phyloP scores from a whole-genome alignment of 2,113 vertebrate genomes.

The Gavialis gangeticus region DNA sequence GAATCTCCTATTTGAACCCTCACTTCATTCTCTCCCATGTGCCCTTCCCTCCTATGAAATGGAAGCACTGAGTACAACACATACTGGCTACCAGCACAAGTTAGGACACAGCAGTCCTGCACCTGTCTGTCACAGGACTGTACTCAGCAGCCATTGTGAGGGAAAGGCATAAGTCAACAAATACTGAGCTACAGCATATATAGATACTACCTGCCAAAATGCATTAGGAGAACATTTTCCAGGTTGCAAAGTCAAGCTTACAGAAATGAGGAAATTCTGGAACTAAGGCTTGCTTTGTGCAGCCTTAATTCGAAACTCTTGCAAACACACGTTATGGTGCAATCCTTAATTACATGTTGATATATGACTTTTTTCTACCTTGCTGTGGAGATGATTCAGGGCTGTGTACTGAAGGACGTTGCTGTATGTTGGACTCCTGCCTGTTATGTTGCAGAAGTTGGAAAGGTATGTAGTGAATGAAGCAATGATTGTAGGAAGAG shows the following conservation, averaged over 20 bases:
- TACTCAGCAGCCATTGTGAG: background rate
- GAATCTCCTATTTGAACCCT: background rate
- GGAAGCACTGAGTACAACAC: background rate
- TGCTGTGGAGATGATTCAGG: background rate
- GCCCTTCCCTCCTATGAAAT: background rate
- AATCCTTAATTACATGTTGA: conserved; percentile 20
- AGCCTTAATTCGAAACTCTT: too few relatives aligned
- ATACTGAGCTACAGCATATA: background rate
- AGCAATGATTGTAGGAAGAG: background rate
- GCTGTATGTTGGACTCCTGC: conserved; percentile 27
- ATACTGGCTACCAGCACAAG: background rate
- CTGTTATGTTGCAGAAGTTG: conserved; percentile 17
- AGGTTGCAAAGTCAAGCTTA: background rate
- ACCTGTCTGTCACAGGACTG: background rate
- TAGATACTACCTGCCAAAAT: background rate
- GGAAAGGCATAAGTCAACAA: background rate
- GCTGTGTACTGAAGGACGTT: conserved; percentile 34
- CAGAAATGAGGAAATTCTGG: background rate
- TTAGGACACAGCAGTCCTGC: background rate
- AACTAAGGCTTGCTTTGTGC: too few relatives aligned
- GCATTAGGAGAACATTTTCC: background rate
- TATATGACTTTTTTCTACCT: background rate
- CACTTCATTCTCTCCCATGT: background rate
- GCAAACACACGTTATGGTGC: background rate
- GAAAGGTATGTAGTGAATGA: conserved; percentile 5